Evolutionary conservation across 2,888 invertebrate species (phyloP).

Genomic region (Brachypalpus laphriformis): DNA sequence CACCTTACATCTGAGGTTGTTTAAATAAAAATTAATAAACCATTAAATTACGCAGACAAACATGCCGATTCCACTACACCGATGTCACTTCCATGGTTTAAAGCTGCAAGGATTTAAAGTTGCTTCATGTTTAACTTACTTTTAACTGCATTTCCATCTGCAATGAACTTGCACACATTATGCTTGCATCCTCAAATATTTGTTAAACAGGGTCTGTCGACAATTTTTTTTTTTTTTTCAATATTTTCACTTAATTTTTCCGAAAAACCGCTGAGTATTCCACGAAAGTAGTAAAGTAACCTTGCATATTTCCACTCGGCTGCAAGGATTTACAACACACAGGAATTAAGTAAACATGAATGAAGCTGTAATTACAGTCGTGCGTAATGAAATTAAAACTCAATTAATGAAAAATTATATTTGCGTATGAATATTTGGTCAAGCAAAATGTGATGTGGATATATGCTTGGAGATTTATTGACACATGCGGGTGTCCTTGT

Average conservation of each 20-base stretch:
- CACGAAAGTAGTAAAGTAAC: conserved; percentile 22
- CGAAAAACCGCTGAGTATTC: neutral
- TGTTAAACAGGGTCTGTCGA: conserved; percentile 41
- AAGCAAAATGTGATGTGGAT: conserved; percentile 3
- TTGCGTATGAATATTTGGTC: conserved; percentile 42
- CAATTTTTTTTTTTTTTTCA: conserved; percentile 7
- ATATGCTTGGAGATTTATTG: conserved; percentile 23
- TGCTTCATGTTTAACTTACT: conserved; percentile 33
- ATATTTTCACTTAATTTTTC: neutral
- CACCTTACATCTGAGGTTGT: conserved; percentile 56
- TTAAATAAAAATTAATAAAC: conserved; percentile 74
- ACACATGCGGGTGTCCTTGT: neutral
- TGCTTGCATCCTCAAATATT: conserved; percentile 50
- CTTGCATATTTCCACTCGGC: neutral
- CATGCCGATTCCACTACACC: neutral
- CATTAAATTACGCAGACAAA: conserved; percentile 58
- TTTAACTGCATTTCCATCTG: conserved; percentile 57
- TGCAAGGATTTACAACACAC: conserved; percentile 13
- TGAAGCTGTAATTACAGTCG: conserved; percentile 74
- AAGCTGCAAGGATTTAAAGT: neutral
- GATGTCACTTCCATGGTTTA: neutral
- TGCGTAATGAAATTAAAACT: conserved; percentile 78
- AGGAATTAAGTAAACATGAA: conserved; percentile 51
- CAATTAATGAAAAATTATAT: conserved; percentile 78
- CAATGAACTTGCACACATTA: conserved; percentile 52